phyloP scores from a whole-genome alignment of 2,797 vertebrate genomes.

The Ibycter americanus region DNA sequence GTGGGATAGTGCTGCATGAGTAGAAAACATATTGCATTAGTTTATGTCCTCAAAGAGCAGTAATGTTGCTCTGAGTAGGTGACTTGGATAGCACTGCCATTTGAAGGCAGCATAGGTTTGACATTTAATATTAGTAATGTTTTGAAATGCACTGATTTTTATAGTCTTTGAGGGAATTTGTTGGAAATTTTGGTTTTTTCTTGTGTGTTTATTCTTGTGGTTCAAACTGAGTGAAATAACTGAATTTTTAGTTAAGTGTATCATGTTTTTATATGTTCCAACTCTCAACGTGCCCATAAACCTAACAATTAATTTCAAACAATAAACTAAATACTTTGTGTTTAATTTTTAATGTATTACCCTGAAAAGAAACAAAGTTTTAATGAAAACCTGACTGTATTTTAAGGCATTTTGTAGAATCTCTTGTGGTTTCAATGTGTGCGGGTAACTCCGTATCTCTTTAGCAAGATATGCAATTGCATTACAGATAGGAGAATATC shows the following conservation, averaged over 20 bases:
- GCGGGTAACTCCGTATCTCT: background rate
- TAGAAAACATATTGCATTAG: background rate
- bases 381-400: background rate
- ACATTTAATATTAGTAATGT: background rate
- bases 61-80: background rate
- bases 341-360: background rate
- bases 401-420: background rate
- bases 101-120: background rate
- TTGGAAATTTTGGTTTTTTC: background rate
- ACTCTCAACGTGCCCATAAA: background rate
- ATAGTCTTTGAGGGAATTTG: background rate
- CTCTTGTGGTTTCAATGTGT: background rate
- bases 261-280: background rate
- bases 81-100: background rate
- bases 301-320: background rate
- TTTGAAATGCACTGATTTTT: background rate
- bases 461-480: background rate
- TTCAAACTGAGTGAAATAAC: background rate
- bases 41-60: background rate
- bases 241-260: background rate
- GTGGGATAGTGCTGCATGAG: background rate
- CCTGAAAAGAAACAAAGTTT: background rate
- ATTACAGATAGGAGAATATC: background rate
- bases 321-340: background rate
- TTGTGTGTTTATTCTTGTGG: background rate